A percentile compares a stretch with the other conserved stretches of the same genome.
These are phyloP conservation scores for Drosophila funebris DNA, from an alignment of 1,140 invertebrate genomes.

Conservation along the genomic window DNA sequence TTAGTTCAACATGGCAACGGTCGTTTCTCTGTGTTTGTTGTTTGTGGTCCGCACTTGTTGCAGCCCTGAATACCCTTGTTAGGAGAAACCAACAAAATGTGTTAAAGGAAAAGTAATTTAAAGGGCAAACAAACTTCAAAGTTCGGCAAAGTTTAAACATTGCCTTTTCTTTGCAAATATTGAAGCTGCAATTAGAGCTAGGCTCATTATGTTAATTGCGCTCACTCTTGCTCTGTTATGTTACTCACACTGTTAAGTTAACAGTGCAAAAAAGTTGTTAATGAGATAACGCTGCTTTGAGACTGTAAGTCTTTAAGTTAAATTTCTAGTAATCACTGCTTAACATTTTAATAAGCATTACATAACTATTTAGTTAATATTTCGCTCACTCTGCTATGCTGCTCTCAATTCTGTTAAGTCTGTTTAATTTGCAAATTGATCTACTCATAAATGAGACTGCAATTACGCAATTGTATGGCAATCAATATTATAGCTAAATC, in stretches of 20 bases:
- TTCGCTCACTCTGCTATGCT: too few species aligned
- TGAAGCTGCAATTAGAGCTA: not conserved
- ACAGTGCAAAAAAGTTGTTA: not conserved
- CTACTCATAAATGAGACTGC: not conserved
- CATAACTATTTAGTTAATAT: too few species aligned
- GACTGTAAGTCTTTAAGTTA: too few species aligned
- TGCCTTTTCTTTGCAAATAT: not conserved
- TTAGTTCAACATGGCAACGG: constrained; percentile 51
- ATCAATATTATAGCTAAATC: not conserved
- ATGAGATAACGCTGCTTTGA: not conserved
- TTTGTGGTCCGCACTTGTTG: constrained; percentile 51
- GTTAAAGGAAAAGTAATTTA: constrained; percentile 7
- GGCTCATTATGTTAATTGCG: constrained; percentile 1
- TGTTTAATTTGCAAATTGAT: too few species aligned
- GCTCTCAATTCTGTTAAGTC: too few species aligned
- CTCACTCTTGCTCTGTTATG: not conserved
- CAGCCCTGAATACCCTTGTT: constrained; percentile 21
- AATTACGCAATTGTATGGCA: not conserved
- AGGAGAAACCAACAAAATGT: not conserved
- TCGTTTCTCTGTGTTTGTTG: constrained; percentile 33
- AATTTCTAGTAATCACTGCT: too few species aligned
- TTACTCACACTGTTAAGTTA: not conserved
- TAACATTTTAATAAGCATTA: too few species aligned
- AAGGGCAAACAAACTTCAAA: constrained; percentile 6
- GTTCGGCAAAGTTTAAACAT: constrained; percentile 6